Evolutionary conservation across 2,113 vertebrate species (phyloP), one percentile per base, ranked within the genome.

Genomic region (Bos indicus): DNA sequence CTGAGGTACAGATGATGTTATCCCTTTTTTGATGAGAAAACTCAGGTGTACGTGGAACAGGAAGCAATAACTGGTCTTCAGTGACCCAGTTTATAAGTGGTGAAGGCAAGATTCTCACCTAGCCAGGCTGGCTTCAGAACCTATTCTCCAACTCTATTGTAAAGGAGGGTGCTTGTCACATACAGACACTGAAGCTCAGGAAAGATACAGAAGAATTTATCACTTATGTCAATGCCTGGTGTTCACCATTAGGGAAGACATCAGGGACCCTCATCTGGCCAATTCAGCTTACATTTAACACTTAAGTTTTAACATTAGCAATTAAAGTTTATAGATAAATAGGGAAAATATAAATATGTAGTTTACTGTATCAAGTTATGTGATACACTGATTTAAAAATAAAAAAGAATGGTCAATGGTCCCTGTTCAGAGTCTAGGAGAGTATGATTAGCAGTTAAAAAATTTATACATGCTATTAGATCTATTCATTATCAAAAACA

Each of bases 371-470:
- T 9, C 3, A 87, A 78, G 19, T 59, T 95, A 21, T 82, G 2
- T 7, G 77, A 67, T 64, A 84, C 15, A n/a, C 17, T 81, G 48
- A n/a, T 81, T 81, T 80, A 80, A 80, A 87, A 80, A 85, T 30
- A 71, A 62, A 48, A 59, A 30, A 48, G 5, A 85, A 43, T 60
- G 23, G 28, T 0, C 36, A 80, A 14, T 7, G 59, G 19, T 64
- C 36, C 54, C 26, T 78, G 26, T 78, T 84, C 48, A 80, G 51
- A 88, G n/a, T 40, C 26, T 89, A 84, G 88, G 33, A 36, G 17
- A 95, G 62, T 36, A 28, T 84, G 36, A 17, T 16, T 89, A 54
- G 82, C 86, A 88, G 16, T 57, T 94, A 16, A 84, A 64, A 82
- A 92, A 51, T 33, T 87, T 94, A 64, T 85, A 28, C 9, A 30